A percentile compares a stretch with the other conserved stretches of the same genome.
phyloP scores from a whole-genome alignment of 2,888 invertebrate species.

The Amphipoea oculea region DNA sequence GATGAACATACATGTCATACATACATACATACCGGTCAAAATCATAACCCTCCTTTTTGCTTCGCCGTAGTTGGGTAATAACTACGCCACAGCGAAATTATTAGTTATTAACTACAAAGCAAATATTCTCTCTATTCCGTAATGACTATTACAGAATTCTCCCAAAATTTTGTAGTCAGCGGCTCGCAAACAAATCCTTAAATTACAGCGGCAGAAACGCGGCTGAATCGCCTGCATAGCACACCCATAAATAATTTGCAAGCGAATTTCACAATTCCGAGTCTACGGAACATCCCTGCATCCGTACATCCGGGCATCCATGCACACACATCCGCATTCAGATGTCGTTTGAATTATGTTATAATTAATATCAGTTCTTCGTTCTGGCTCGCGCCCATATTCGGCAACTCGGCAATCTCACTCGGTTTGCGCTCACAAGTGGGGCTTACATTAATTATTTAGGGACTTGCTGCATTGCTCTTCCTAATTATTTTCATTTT shows the following conservation, averaged over 20 bases:
- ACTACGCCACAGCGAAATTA: too few species aligned
- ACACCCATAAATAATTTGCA: slow-evolving; percentile 30
- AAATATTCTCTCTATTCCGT: background rate
- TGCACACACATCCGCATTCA: slow-evolving; percentile 18
- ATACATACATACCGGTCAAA: too few species aligned
- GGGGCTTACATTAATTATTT: slow-evolving; percentile 3
- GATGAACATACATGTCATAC: too few species aligned
- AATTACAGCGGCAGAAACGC: slow-evolving; percentile 17
- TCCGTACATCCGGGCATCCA: background rate
- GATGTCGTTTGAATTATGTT: slow-evolving; percentile 32
- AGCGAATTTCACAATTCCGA: slow-evolving; percentile 36
- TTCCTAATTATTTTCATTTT: slow-evolving; percentile 11
- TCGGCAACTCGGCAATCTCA: slow-evolving; percentile 17
- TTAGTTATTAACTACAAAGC: background rate
- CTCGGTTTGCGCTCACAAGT: slow-evolving; percentile 6
- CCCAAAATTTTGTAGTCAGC: slow-evolving; percentile 15
- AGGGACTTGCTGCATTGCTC: background rate
- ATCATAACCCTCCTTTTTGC: too few species aligned
- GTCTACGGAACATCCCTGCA: background rate
- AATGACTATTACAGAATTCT: background rate
- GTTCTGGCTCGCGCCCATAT: slow-evolving; percentile 9
- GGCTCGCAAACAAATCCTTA: slow-evolving; percentile 24
- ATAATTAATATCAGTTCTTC: slow-evolving; percentile 35
- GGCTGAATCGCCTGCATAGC: slow-evolving; percentile 17
- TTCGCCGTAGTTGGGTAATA: too few species aligned